Conservation (phyloP, 23 tunicate species). For the Pegea sp. region DNA sequence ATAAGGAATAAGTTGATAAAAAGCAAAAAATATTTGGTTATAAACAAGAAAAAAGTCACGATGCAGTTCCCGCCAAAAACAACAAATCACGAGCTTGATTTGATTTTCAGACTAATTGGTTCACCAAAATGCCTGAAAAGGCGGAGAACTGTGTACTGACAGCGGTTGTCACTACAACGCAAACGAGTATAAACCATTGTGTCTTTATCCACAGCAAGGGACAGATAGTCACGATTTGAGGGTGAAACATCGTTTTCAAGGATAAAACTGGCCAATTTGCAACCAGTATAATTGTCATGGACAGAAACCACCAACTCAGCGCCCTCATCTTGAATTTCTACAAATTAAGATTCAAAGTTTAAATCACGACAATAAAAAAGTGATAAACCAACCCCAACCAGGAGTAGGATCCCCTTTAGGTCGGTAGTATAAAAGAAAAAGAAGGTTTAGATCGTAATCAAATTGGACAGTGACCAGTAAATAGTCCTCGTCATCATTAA, state of each 20-base stretch:
- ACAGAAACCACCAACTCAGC: conserved; percentile 57
- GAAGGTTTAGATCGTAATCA: conserved; percentile 17
- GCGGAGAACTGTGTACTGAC: conserved; percentile 18
- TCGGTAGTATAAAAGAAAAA: conserved; percentile 22
- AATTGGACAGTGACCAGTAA: conserved; percentile 12
- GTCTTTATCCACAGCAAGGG: conserved; percentile 33
- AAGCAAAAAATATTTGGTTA: too few species aligned
- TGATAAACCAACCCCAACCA: conserved; percentile 32
- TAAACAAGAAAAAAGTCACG: too few species aligned
- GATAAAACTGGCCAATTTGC: conserved; percentile 14
- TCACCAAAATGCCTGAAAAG: conserved; percentile 21
- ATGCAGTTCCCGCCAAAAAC: too few species aligned
- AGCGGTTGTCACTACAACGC: conserved; percentile 14
- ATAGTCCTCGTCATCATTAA: conserved; percentile 4
- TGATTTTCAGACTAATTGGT: not conserved
- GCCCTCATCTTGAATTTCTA: conserved; percentile 16
- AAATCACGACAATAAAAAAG: not conserved
- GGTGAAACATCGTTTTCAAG: conserved; percentile 36
- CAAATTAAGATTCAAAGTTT: not conserved
- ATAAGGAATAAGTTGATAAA: too few species aligned
- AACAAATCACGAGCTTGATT: too few species aligned
- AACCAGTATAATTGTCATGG: conserved; percentile 29
- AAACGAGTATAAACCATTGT: conserved; percentile 36
- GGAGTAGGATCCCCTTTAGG: conserved; percentile 11
- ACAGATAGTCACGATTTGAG: conserved; percentile 17